Percentiles rank a stretch among this genome's conserved stretches.
Evolutionary conservation across 2,888 invertebrate species (phyloP).

Genomic region (Trachelus stipa): DNA sequence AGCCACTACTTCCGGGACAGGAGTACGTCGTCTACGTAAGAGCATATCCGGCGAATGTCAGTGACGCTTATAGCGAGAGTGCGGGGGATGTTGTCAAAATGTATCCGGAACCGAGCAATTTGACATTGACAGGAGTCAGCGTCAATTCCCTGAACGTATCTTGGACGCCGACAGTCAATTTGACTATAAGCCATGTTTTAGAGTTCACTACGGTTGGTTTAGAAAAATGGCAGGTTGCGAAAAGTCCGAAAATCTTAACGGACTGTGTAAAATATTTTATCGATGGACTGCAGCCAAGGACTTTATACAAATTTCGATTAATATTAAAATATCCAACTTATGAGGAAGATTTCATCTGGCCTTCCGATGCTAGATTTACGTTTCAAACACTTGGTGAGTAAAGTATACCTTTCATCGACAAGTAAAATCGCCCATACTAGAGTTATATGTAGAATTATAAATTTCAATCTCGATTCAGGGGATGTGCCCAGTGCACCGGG

Average conservation of each 20-base stretch:
- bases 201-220: slow-evolving; percentile 69
- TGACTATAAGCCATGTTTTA: slow-evolving; percentile 63
- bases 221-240: slow-evolving; percentile 65
- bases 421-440: background rate
- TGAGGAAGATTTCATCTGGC: slow-evolving; percentile 77
- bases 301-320: slow-evolving; percentile 82
- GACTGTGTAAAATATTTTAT: slow-evolving; percentile 53
- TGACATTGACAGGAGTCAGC: slow-evolving; percentile 71
- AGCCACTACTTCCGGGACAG: slow-evolving; percentile 75
- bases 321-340: slow-evolving; percentile 73
- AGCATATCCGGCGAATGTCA: slow-evolving; percentile 77
- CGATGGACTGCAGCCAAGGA: slow-evolving; percentile 76
- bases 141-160: slow-evolving; percentile 74
- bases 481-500: slow-evolving; percentile 86
- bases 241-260: slow-evolving; percentile 34
- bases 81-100: slow-evolving; percentile 74
- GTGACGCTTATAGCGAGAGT: slow-evolving; percentile 74
- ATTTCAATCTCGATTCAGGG: slow-evolving; percentile 65
- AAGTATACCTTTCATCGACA: background rate
- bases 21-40: slow-evolving; percentile 81
- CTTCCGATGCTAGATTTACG: slow-evolving; percentile 76
- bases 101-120: slow-evolving; percentile 77
- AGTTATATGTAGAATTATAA: background rate
- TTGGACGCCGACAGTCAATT: slow-evolving; percentile 75
- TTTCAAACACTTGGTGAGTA: slow-evolving; percentile 80